phyloP scores from a whole-genome alignment of 2,888 invertebrate genomes.

The Tetragonisca angustula region DNA sequence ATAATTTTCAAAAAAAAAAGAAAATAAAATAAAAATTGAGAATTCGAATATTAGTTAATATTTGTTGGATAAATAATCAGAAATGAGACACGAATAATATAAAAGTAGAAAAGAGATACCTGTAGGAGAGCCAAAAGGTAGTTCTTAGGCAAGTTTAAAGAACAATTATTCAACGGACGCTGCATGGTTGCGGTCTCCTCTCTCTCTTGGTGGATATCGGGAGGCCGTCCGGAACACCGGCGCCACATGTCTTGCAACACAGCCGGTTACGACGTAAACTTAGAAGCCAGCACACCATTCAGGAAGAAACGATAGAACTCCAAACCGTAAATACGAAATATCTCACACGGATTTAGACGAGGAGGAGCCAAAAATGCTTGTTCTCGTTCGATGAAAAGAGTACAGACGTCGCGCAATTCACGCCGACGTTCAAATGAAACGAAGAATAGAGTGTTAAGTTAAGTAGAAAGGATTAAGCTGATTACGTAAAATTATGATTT shows the following conservation, averaged over 20 bases:
- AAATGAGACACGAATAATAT: background rate
- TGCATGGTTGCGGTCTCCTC: background rate
- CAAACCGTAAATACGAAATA: background rate
- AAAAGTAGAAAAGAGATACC: background rate
- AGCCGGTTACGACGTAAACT: background rate
- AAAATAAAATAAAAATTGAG: background rate
- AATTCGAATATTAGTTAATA: background rate
- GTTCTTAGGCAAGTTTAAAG: background rate
- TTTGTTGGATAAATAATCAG: background rate
- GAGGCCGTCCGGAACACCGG: background rate
- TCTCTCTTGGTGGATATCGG: background rate
- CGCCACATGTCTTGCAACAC: background rate
- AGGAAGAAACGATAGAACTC: no score
- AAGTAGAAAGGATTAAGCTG: no score
- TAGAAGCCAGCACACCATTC: no score
- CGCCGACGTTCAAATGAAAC: no score
- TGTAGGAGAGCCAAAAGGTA: no score
- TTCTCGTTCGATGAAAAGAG: background rate
- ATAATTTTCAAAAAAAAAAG: background rate
- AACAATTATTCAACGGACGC: background rate
- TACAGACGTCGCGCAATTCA: background rate
- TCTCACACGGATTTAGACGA: background rate
- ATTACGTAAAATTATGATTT: no score
- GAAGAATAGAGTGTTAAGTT: no score
- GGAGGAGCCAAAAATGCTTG: no score